These are phyloP conservation scores for Herminia tarsipennalis DNA, from an alignment of 2,888 invertebrate species.

Conservation along the genomic window DNA sequence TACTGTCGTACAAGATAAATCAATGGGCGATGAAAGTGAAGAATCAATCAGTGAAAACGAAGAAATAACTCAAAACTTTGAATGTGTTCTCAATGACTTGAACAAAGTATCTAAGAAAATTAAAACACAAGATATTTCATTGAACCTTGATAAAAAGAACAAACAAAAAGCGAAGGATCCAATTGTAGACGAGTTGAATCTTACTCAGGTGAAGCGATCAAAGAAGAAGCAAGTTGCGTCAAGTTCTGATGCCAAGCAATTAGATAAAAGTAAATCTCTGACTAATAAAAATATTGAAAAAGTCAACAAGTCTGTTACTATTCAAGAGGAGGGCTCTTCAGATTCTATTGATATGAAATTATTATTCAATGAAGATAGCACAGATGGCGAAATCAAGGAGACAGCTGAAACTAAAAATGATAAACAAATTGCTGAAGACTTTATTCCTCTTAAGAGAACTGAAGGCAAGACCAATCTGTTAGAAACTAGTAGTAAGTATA, in stretches of 20 bases:
- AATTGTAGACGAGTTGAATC: slow-evolving; percentile 70
- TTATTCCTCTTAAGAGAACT: slow-evolving; percentile 65
- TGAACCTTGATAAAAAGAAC: slow-evolving; percentile 61
- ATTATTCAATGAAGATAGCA: slow-evolving; percentile 73
- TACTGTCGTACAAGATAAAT: slow-evolving; percentile 33
- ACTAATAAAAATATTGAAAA: slow-evolving; percentile 14
- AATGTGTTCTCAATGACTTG: slow-evolving; percentile 64
- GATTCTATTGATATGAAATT: slow-evolving; percentile 71
- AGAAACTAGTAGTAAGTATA: slow-evolving; percentile 50
- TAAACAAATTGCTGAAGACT: slow-evolving; percentile 36
- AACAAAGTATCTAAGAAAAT: slow-evolving; percentile 54
- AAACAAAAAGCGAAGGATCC: slow-evolving; percentile 54
- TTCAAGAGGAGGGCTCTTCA: slow-evolving; percentile 54
- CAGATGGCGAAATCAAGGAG: slow-evolving; percentile 47
- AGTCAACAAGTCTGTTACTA: slow-evolving; percentile 15
- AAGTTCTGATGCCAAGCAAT: slow-evolving; percentile 16
- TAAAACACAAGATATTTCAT: slow-evolving; percentile 60
- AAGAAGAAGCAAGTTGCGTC: slow-evolving; percentile 40
- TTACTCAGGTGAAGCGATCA: slow-evolving; percentile 60
- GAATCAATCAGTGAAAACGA: slow-evolving; percentile 65
- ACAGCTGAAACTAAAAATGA: slow-evolving; percentile 21
- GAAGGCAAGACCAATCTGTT: slow-evolving; percentile 64
- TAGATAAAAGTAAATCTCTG: slow-evolving; percentile 24
- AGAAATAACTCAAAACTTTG: slow-evolving; percentile 71
- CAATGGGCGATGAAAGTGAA: slow-evolving; percentile 34